A percentile compares a stretch with the other conserved stretches of the same genome.
These are phyloP conservation scores for Neopipo cinnamomea DNA, from an alignment of 2,113 vertebrate species.

Conservation along the genomic window DNA sequence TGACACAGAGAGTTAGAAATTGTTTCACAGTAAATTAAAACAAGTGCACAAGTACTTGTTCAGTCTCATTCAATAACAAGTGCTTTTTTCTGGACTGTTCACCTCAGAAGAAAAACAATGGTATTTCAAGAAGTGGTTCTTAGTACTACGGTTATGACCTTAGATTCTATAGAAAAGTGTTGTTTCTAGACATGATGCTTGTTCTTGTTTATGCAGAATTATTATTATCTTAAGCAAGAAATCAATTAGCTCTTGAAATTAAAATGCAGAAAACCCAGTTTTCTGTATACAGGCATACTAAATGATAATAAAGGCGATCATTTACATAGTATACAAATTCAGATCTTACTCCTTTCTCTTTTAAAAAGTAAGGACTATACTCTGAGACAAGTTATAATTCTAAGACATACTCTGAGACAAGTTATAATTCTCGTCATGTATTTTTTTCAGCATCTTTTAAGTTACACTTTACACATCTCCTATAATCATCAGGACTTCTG, in stretches of 20 bases:
- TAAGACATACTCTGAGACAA: no score
- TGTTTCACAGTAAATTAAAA: background rate
- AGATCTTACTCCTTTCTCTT: background rate
- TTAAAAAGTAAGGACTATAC: background rate
- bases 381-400: background rate
- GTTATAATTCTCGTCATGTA: background rate
- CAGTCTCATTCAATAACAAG: background rate
- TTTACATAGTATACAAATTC: background rate
- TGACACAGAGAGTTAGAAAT: background rate
- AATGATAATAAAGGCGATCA: background rate
- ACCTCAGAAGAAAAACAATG: background rate
- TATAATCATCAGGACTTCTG: background rate
- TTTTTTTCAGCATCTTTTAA: background rate
- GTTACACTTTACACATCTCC: background rate
- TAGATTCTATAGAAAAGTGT: background rate
- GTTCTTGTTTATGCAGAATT: background rate
- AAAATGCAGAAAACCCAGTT: background rate
- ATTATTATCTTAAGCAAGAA: background rate
- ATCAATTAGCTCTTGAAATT: background rate
- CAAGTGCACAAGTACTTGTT: background rate
- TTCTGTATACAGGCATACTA: background rate
- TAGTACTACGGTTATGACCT: background rate
- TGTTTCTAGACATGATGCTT: background rate
- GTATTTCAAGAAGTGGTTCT: background rate
- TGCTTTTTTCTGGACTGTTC: background rate